Evolutionary conservation across 2,113 vertebrate species (phyloP), one percentile per base, ranked within the genome.

Genomic region (Lepidothrix coronata): DNA sequence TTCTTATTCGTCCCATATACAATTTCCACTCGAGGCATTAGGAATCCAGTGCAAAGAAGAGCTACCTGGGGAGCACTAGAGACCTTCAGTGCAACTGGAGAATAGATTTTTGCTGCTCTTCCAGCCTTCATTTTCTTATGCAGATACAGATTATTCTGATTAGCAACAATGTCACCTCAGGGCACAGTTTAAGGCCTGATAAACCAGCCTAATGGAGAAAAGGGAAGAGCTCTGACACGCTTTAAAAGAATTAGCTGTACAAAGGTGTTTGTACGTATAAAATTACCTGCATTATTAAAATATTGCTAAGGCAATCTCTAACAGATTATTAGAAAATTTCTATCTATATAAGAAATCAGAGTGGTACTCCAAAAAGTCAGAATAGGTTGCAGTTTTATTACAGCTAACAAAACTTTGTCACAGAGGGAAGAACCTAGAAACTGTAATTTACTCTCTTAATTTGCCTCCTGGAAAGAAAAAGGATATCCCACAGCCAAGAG

Each of bases 201-300:
- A 76, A 1, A 75, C 7, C 59, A 77, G 4, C 17, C 41, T 49
- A 86, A 87, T 13, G 52, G 39, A 63, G 27, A 84, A 94, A 76
- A 93, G 63, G 27, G 21, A 75, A 48, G 90, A 57, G 28, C 5
- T 39, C 51, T 25, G 73, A 74, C 8, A 37, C 12, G 12, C 33
- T 87, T 80, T 80, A 68, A 89, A 96, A 70, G 35, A 57, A 65
- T 6, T 49, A 43, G 46, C 37, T 22, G 24, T 25, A 39, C 25
- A 82, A 78, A 94, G 28, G 16, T 93, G 66, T 41, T 46, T 67
- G 61, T 31, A 49, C 2, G 20, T 9, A 83, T 8, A 51, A 80
- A 95, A 89, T 76, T 79, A 41, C 33, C 35, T 85, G 30, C 75
- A 76, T 25, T 77, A 43, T 88, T 91, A 96, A 97, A 93, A 88